Evolutionary conservation across 2,113 vertebrate species (phyloP).

Genomic region (Marmota flaviventris): DNA sequence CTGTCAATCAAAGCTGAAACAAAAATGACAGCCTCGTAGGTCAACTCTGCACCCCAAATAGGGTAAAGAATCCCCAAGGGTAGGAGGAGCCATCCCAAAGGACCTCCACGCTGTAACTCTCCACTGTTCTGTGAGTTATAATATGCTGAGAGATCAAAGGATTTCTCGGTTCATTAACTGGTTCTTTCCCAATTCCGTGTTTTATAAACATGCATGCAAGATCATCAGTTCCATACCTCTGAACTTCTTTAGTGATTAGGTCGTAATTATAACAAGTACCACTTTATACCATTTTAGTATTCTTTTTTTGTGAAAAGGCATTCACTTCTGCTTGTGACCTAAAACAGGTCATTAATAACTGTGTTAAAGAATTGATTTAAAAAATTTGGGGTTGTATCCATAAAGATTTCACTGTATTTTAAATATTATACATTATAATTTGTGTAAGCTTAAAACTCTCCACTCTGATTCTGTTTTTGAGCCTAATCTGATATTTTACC

Average conservation of each 20-base stretch:
- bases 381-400: background rate
- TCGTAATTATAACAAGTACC: conserved; percentile 47
- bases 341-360: conserved; percentile 40
- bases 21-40: conserved; percentile 29
- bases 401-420: conserved; percentile 51
- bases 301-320: conserved; percentile 39
- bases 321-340: conserved; percentile 50
- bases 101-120: background rate
- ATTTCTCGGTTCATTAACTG: conserved; percentile 51
- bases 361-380: conserved; percentile 20
- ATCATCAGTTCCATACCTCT: conserved; percentile 58
- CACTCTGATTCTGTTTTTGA: conserved; percentile 36
- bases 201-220: conserved; percentile 63
- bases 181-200: conserved; percentile 7
- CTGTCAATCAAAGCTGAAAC: conserved; percentile 29
- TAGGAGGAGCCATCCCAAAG: background rate
- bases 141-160: conserved; percentile 28
- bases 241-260: conserved; percentile 44
- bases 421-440: background rate
- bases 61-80: conserved; percentile 12
- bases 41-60: background rate
- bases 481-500: background rate
- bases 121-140: background rate
- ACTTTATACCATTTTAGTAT: conserved; percentile 15
- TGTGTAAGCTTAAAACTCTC: conserved; percentile 34